Evolutionary conservation across 2,797 vertebrate species (phyloP), one percentile per base, ranked within the genome.

Genomic region (Buphagus erythrorhynchus): DNA sequence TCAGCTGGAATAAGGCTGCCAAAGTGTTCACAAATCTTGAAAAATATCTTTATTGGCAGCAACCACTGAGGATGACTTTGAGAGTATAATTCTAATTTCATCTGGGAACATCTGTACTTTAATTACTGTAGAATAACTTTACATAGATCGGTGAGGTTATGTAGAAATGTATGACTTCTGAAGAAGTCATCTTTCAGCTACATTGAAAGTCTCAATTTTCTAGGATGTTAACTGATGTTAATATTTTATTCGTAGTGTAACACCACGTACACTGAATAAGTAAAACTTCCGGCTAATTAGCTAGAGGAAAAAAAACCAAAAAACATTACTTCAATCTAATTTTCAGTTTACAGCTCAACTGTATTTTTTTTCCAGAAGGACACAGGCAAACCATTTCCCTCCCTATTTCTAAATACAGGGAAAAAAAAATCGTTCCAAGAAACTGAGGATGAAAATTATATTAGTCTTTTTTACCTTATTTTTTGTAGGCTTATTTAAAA

Each of bases 351-450:
- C 25, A 61, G 3, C 16, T 74, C 52, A 86, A 59, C 2, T 26
- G 77, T 29, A 73, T 75, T 35, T 75, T 75, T 68, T 80, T 73
- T 18, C 16, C 17, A 63, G 21, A 87, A 72, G 3, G 48, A 38
- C 16, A 76, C 2, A 52, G 5, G 9, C 3, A 74, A 84, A 43
- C 2, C 1, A 22, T 58, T 59, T 81, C 1, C 1, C 5, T 13
- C 9, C 1, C 1, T 51, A 21, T 38, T 74, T 81, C 59, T 77
- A 66, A 73, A 55, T 31, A 26, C 1, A 62, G 8, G 1, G 25
- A 46, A 78, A 21, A n/a, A 84, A 43, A 24, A 36, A 0, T 28
- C 3, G 5, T 51, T 78, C 16, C 8, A 33, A 46, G 16, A 58
- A 48, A 35, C 9, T 48, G 14, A 35, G 11, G 38, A 69, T 58